Percentiles rank a stretch among this genome's conserved stretches.
These are phyloP conservation scores for Sebastes alutus DNA, from an alignment of 2,797 vertebrate genomes.

Conservation along the genomic window DNA sequence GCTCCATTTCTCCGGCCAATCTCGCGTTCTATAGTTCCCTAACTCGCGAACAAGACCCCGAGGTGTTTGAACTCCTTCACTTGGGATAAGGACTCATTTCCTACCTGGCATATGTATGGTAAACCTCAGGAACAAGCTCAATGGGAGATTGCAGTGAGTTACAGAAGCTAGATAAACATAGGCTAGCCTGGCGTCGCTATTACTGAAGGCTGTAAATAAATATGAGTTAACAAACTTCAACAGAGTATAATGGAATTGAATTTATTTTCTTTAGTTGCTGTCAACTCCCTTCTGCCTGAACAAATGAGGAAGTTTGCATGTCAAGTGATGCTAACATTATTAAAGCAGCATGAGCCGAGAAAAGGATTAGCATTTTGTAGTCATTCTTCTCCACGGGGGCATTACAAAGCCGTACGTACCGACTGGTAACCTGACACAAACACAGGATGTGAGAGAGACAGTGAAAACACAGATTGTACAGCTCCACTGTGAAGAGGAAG, in stretches of 20 bases:
- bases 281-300: background rate
- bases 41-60: too few species aligned
- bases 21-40: too few species aligned
- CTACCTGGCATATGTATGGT: background rate
- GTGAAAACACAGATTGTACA: constrained; percentile 26
- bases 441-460: constrained; percentile 33
- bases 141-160: background rate
- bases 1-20: too few species aligned
- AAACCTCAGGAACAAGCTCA: background rate
- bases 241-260: too few species aligned
- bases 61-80: too few species aligned
- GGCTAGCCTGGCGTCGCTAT: background rate
- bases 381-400: background rate
- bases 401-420: background rate
- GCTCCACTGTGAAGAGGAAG: constrained; percentile 43
- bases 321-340: background rate
- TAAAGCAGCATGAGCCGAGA: background rate
- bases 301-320: background rate
- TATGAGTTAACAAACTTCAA: background rate
- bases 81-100: too few species aligned
- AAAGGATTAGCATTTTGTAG: background rate
- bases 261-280: background rate
- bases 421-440: constrained; percentile 8
- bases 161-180: background rate
- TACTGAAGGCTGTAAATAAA: background rate